Conservation (phyloP, 2,797 vertebrate genomes). For the Meriones psammophilus region DNA sequence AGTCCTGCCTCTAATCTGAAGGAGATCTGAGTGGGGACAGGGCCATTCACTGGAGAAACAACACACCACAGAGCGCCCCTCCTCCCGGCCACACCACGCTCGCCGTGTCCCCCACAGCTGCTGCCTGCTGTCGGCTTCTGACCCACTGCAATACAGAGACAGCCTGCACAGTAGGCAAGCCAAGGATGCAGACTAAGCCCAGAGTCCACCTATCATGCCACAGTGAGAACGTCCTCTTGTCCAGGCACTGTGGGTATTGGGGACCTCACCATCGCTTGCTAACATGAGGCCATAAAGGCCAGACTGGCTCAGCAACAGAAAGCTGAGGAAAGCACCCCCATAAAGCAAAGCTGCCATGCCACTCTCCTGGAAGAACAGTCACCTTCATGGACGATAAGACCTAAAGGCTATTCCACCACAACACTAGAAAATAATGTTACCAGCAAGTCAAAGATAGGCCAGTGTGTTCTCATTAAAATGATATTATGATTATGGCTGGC, state of each 20-base stretch:
- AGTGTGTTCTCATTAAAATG: background rate
- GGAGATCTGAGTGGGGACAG: background rate
- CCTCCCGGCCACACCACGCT: background rate
- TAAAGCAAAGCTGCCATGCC: background rate
- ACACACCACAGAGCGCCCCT: background rate
- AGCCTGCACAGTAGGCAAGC: background rate
- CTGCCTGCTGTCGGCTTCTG: background rate
- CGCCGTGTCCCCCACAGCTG: background rate
- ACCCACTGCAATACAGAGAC: background rate
- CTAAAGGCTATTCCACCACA: background rate
- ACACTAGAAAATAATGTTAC: background rate
- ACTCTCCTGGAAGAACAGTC: background rate
- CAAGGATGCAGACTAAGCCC: background rate
- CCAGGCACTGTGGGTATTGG: background rate
- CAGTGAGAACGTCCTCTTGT: background rate
- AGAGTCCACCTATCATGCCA: background rate
- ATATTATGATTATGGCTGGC: background rate
- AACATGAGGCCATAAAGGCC: background rate
- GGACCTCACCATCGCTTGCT: background rate
- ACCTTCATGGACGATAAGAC: background rate
- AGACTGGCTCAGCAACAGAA: background rate
- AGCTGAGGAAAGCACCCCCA: background rate
- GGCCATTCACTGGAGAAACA: conserved; percentile 27
- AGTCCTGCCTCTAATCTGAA: background rate
- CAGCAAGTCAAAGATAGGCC: background rate